Evolutionary conservation across 2,113 vertebrate genomes (phyloP), one percentile per base, ranked within the genome.

Genomic region (Pitta sordida): DNA sequence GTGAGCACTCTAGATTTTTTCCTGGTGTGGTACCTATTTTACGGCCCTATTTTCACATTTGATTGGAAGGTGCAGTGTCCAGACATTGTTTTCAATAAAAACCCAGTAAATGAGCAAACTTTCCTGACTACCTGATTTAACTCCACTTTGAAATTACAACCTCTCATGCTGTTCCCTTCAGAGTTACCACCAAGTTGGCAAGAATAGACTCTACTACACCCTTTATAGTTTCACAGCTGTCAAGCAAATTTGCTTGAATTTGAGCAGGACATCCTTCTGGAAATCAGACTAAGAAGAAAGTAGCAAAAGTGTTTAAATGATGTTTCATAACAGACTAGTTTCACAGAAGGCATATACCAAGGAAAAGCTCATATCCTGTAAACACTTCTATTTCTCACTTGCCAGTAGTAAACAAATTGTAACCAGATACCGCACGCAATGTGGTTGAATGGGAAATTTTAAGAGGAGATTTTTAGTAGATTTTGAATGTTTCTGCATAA

Each of bases 201-300:
- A 82, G 52, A 52, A 24, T n/a, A 74, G 52, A 64, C 83, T 46
- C 41, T 55, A 24, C 52, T 91, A 37, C 18, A n/a, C n/a, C 62
- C n/a, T 64, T 80, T 22, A 68, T 76, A 77, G 64, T 90, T 94
- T 87, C 74, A 84, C 80, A 86, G 43, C 65, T 95, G 73, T 94
- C 83, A 91, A 89, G 75, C 96, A 96, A 91, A 91, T 83, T 59
- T 93, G 44, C 75, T n/a, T 88, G 46, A 86, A 89, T 90, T 73
- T 78, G 23, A 63, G 43, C 37, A 95, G 69, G 81, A 83, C 94
- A 94, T 92, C 67, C 70, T 88, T 64, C 58, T 87, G 68, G 55
- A 96, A 93, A 95, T 93, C 86, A 82, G 48, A 75, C 82, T 87
- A 89, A 94, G 37, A 82, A 91, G 63, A 71, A 96, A 86, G 37